A percentile compares a stretch with the other conserved stretches of the same genome.
Conservation (phyloP, 2,888 invertebrate genomes). For the Melieria picta region DNA sequence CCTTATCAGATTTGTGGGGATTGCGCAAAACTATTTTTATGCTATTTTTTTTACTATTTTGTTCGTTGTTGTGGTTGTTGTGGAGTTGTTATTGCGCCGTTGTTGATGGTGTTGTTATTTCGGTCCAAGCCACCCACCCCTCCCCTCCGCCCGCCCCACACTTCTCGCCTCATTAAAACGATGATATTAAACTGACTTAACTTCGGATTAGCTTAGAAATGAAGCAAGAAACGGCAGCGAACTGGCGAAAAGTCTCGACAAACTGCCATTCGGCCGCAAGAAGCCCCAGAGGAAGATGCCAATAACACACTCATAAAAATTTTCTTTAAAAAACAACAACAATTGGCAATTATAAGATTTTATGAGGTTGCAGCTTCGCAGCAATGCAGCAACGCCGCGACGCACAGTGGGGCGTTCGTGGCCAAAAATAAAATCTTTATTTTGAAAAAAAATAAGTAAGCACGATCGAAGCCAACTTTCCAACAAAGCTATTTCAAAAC, state of each 20-base stretch:
- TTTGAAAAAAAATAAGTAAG: too few relatives aligned
- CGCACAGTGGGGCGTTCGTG: too few relatives aligned
- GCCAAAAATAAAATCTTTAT: too few relatives aligned
- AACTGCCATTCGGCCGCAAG: conserved; percentile 1
- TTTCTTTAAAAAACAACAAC: conserved; percentile 21
- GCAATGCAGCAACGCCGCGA: too few relatives aligned
- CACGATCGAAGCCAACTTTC: too few relatives aligned
- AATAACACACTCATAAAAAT: conserved; percentile 41
- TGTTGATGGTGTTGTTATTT: conserved; percentile 31
- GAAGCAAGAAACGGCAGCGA: conserved; percentile 35
- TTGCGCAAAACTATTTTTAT: conserved; percentile 53
- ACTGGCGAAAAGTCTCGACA: neutral
- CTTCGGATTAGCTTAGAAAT: conserved; percentile 41
- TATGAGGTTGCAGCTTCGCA: neutral
- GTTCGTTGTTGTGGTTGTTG: conserved; percentile 33
- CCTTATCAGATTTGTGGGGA: conserved; percentile 57
- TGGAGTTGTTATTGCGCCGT: conserved; percentile 26
- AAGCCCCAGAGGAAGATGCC: neutral
- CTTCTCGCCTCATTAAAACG: conserved; percentile 22
- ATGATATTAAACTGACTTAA: conserved; percentile 30
- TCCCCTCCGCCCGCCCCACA: neutral
- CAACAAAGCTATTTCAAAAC: too few relatives aligned
- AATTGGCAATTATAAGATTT: conserved; percentile 27
- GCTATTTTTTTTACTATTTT: conserved; percentile 33
- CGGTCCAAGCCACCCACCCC: conserved; percentile 7